Evolutionary conservation across 1,140 invertebrate genomes (phyloP), one percentile per base, ranked within the genome.

Genomic region (Laupala kohalensis): DNA sequence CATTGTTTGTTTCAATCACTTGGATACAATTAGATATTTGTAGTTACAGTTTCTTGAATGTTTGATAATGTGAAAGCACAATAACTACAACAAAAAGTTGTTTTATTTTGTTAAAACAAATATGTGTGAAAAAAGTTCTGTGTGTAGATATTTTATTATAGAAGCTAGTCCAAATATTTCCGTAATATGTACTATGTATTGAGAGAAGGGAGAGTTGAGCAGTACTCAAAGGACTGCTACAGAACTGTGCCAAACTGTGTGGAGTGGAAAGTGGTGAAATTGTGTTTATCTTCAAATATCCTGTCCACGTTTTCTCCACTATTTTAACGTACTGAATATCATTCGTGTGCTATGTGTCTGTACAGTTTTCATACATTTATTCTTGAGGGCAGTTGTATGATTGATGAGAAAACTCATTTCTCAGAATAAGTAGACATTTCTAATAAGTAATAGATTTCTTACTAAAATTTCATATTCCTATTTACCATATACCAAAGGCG

Each of bases 1-100:
- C 27, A 25, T n/a, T 67, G 66, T 28, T 67, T 28, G 66, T 67
- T 67, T 67, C 27, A 67, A 67, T 26, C 66, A 67, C 66, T 5
- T 67, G 25, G 25, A 27, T 67, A 67, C 19, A 19, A n/a, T n/a
- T 67, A 67, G 66, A 67, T 67, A 28, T 26, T 26, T 67, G 27
- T 25, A 67, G 66, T 28, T 67, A n/a, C 25, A 67, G 66, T 67
- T 67, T 19, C 12, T 64, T 25, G 27, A 67, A 28, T 25, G 25
- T 67, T 67, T 25, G 66, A 64, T 63, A 63, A 71, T 71, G 70
- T 71, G 70, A 65, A 64, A 71, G 70, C 70, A 71, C 70, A 71
- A 71, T 71, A 71, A 71, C 25, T 27, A 65, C 23, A 71, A 53
- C 37, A 53, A 53, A 53, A 53, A 53, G 37, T 53, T 53, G 9